A percentile compares a stretch with the other conserved stretches of the same genome.
These are phyloP conservation scores for Menura novaehollandiae DNA, from an alignment of 2,113 vertebrate genomes.

Conservation along the genomic window DNA sequence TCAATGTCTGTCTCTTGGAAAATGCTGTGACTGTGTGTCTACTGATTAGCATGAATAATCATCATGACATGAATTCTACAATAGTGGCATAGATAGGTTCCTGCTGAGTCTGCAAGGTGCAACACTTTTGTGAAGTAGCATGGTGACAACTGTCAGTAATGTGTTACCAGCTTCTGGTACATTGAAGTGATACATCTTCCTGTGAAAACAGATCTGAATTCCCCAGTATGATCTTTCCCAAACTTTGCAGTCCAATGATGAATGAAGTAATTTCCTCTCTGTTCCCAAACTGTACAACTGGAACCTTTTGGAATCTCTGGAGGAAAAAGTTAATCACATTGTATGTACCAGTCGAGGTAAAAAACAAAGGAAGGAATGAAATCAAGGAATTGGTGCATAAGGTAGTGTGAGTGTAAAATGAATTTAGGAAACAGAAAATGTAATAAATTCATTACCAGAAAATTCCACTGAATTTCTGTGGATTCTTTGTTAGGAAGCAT, in stretches of 20 bases:
- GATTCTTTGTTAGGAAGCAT: background rate
- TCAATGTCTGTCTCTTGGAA: background rate
- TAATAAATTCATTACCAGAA: background rate
- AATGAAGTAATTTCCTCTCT: background rate
- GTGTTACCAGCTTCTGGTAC: background rate
- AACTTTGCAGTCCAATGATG: background rate
- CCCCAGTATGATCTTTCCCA: background rate
- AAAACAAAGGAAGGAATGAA: background rate
- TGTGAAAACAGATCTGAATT: background rate
- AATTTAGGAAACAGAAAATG: background rate
- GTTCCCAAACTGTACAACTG: background rate
- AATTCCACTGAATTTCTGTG: background rate
- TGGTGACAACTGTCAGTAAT: background rate
- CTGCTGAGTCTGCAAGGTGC: background rate
- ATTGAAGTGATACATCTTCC: background rate
- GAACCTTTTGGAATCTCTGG: background rate
- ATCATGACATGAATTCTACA: background rate
- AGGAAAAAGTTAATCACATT: background rate
- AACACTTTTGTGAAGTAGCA: background rate
- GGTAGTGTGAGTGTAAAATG: background rate
- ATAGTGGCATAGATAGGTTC: background rate
- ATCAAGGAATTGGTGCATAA: background rate
- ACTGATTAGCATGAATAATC: background rate
- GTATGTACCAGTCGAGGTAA: background rate
- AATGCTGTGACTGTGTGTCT: background rate